Base-by-base conservation (phyloP, 2,113 vertebrate species). In the Uria aalge region DNA sequence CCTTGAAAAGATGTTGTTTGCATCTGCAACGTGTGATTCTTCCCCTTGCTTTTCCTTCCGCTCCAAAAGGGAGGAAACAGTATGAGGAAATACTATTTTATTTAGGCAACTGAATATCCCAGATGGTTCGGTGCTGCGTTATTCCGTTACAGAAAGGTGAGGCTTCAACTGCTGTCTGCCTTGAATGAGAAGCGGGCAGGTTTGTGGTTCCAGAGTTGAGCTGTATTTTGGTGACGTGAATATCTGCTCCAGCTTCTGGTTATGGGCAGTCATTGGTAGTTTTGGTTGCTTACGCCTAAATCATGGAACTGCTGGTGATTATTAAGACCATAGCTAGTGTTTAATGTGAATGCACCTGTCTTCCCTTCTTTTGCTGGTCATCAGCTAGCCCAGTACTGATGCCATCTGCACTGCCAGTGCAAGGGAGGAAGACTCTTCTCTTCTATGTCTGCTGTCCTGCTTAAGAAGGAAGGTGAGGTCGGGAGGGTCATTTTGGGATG, bases 1-100 rank as follows among this genome's bases (percentile, higher is more conserved):
- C 66, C 15, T 81, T 40, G 57, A 23, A 55, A 45, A n/a, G 41
- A 2, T 36, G 32, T 21, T 3, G 0, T 40, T 89, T 0, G 0
- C 38, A 8, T 53, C n/a, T 63, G 53, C 30, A 45, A 9, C 1
- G 0, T 10, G n/a, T 40, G 67, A 23, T 50, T 47, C 47, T 67
- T 76, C 34, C 30, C 50, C 17, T 71, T 0, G 0, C 30, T 87
- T 38, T 48, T 53, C 15, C 45, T 75, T 59, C 47, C 21, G 64
- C n/a, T 66, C 41, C 26, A 27, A 62, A 63, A 21, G n/a, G 45
- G 62, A 69, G n/a, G 56, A 41, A 88, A 8, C 8, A 32, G 16
- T 13, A 24, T 55, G 47, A 85, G n/a, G 50, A 76, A 86, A 62
- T 74, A 53, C 1, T 4, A 1, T 36, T 75, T 77, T 27, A 17